Evolutionary conservation across 2,113 vertebrate species (phyloP), one percentile per base, ranked within the genome.

Genomic region (Isurus oxyrinchus): DNA sequence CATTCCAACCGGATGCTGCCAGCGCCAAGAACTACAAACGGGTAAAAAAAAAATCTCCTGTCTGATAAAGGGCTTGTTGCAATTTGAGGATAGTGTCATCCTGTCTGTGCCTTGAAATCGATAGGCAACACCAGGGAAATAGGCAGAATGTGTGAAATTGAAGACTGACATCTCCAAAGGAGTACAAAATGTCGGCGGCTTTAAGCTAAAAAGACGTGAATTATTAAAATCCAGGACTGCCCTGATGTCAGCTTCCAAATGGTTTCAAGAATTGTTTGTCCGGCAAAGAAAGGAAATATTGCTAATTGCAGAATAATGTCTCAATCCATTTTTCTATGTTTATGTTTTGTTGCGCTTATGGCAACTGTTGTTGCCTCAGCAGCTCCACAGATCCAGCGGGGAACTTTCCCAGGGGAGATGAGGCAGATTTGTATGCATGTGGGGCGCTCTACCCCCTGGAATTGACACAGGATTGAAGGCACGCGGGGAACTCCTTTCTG

Each of bases 21-120:
- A 55, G 23, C n/a, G 94, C 94, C 94, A 95, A 55, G 94, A 72
- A 35, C 7, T 31, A 55, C 66, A 95, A 95, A 95, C 55, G 66
- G 25, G 27, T 0, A 35, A 7, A 35, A 35, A 11, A 35, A 69
- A 49, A 23, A 49, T 25, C 66, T 95, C 35, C 25, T 72, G 94
- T 72, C 67, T 76, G 67, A 55, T 16, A 53, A 55, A 55, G 14
- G 66, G 53, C 25, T 44, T 1, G 16, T 69, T 72, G 44, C 67
- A 53, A 69, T 3, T 13, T 55, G 66, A 53, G 49, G 44, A 7
- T 31, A 44, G 67, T 72, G 94, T 66, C 94, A 27, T 25, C 66
- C 72, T 76, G 94, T 95, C 94, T 95, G 63, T 13, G 7, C 16
- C 40, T 55, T 72, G 67, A 25, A 95, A 95, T 95, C 66, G 55